Evolutionary conservation across 2,797 vertebrate genomes (phyloP).

Genomic region (Characodon lateralis): DNA sequence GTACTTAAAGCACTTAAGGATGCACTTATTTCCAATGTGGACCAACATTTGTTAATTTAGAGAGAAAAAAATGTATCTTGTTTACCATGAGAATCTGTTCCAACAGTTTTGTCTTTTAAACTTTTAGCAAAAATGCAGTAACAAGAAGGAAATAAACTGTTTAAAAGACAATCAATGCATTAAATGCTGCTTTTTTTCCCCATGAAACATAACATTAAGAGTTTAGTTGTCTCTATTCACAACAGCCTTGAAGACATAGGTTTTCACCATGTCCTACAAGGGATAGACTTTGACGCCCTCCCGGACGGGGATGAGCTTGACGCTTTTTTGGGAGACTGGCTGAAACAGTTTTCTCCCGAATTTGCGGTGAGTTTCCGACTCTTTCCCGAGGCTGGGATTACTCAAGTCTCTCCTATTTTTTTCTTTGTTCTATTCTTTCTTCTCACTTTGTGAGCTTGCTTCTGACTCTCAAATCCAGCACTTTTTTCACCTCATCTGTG

Average conservation of each 20-base stretch:
- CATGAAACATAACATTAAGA: slow-evolving; percentile 91
- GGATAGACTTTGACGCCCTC: slow-evolving; percentile 90
- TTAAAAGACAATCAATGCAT: slow-evolving; percentile 90
- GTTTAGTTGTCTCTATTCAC: slow-evolving; percentile 96
- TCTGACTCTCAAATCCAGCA: slow-evolving; percentile 56
- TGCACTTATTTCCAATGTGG: slow-evolving; percentile 93
- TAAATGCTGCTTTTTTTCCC: slow-evolving; percentile 88
- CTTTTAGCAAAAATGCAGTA: slow-evolving; percentile 66
- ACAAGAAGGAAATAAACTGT: slow-evolving; percentile 87
- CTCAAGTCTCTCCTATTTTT: slow-evolving; percentile 70
- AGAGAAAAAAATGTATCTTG: slow-evolving; percentile 77
- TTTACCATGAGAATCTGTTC: slow-evolving; percentile 84
- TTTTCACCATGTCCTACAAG: slow-evolving; percentile 92
- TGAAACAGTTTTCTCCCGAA: slow-evolving; percentile 84
- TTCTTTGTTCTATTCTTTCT: slow-evolving; percentile 67
- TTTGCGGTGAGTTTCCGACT: slow-evolving; percentile 85
- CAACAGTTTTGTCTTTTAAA: slow-evolving; percentile 94
- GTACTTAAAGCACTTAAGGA: slow-evolving; percentile 95
- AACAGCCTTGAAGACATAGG: slow-evolving; percentile 94
- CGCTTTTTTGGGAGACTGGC: slow-evolving; percentile 87
- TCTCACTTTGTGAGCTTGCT: slow-evolving; percentile 73
- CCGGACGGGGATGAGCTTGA: slow-evolving; percentile 88
- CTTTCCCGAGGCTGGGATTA: slow-evolving; percentile 73
- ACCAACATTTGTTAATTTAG: slow-evolving; percentile 87
- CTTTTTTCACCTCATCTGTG: slow-evolving; percentile 74